Evolutionary conservation across 2,888 invertebrate species (phyloP), one percentile per base, ranked within the genome.

Genomic region (Aspidiotus rigidus): DNA sequence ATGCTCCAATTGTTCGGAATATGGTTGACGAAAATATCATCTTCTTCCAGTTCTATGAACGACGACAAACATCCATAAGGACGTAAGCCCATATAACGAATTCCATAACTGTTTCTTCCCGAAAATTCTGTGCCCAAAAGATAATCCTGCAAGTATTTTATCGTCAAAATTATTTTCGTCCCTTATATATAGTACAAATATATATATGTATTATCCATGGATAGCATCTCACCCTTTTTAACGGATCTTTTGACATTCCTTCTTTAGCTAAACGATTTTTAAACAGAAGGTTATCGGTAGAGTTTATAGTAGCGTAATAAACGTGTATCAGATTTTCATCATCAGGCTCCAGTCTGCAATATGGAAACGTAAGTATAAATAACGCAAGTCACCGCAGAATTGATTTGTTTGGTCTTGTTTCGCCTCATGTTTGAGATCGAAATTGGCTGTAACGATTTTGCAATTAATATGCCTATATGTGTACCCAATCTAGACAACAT

Each of bases 1-100:
- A 82, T 74, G 13, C 77, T 77, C 83, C 83, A 83, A 6, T 73
- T 70, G 7, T 77, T 75, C 0, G 83, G 83, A 10, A 83, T 77
- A n/a, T 75, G 71, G 82, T 82, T 82, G 6, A 72, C 69, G 42
- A 59, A 66, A 13, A 66, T 8, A 55, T 79, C 76, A 9, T 77
- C 73, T 13, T 75, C 75, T 73, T 74, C 73, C 8, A 72, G 69
- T 15, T 71, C 44, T 0, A 73, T 41, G 11, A 49, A 28, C 17
- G 72, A 69, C 49, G 72, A 72, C 3, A 71, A 59, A 8, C 72
- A 62, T 6, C 73, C 72, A n/a, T 71, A 70, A 28, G 67, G 64
- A 15, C 73, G 71, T 0, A 77, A 64, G 6, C 75, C 75, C 73
- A 75, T 75, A 17, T 74, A 71, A 53, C 71, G 71, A 64, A 70